Evolutionary conservation across 2,113 vertebrate species (phyloP).

Genomic region (Stigmatopora nigra): DNA sequence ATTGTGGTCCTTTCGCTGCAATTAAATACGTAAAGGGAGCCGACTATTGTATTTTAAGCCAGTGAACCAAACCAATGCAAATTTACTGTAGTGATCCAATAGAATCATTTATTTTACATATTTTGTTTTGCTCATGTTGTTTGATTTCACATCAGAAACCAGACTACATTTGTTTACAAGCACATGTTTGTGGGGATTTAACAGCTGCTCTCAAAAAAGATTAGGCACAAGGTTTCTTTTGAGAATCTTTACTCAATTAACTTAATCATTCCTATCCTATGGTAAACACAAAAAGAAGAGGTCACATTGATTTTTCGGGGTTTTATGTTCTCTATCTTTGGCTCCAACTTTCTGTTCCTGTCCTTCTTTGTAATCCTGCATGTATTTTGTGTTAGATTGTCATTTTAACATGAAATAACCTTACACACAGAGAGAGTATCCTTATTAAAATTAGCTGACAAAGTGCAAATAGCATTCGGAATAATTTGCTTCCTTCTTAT

Average conservation of each 20-base stretch:
- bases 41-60: too few relatives aligned
- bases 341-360: constrained; percentile 18
- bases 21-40: too few relatives aligned
- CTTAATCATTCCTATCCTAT: constrained; percentile 49
- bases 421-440: constrained; percentile 19
- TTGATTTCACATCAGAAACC: not conserved
- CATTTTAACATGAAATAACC: constrained; percentile 10
- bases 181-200: not conserved
- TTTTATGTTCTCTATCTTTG: constrained; percentile 48
- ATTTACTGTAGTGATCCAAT: not conserved
- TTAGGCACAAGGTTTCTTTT: constrained; percentile 42
- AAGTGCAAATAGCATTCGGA: constrained; percentile 16
- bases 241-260: constrained; percentile 64
- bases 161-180: not conserved
- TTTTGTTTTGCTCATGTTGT: not conserved
- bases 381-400: constrained; percentile 19
- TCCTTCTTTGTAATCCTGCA: constrained; percentile 11
- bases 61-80: not conserved
- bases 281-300: constrained; percentile 43
- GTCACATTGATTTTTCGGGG: constrained; percentile 57
- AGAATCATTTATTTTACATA: not conserved
- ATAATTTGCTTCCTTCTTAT: constrained; percentile 5
- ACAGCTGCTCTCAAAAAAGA: constrained; percentile 33
- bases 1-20: too few relatives aligned
- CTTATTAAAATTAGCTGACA: constrained; percentile 21